Percentiles rank a stretch among this genome's conserved stretches.
Evolutionary conservation across 2,888 invertebrate genomes (phyloP).

Genomic region (Acanthosoma haemorrhoidale): DNA sequence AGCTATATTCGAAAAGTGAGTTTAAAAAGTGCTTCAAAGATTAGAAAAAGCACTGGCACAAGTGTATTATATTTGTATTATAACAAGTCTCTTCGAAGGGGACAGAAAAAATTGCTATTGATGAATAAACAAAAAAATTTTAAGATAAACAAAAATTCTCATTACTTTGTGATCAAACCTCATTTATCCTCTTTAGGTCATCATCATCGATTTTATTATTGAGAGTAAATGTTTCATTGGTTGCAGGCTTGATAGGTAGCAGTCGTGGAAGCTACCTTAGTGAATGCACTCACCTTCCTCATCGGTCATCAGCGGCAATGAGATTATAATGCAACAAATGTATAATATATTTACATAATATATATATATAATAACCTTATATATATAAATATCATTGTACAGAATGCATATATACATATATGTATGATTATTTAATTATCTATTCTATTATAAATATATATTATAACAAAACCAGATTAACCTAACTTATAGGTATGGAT

Average conservation of each 20-base stretch:
- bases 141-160: too few relatives aligned
- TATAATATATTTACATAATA: not conserved
- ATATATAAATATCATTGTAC: not conserved
- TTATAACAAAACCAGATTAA: constrained; percentile 2
- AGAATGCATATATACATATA: not conserved
- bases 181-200: too few relatives aligned
- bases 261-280: constrained; percentile 23
- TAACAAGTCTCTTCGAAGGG: too few relatives aligned
- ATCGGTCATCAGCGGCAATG: not conserved
- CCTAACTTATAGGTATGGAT: not conserved
- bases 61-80: too few relatives aligned
- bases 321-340: not conserved
- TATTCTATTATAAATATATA: not conserved
- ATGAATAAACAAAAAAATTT: too few relatives aligned
- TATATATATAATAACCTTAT: not conserved
- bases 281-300: not conserved
- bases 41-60: too few relatives aligned
- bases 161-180: too few relatives aligned
- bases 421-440: not conserved
- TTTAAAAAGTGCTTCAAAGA: too few relatives aligned
- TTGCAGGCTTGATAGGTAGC: constrained; percentile 37
- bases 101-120: too few relatives aligned
- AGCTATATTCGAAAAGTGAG: too few relatives aligned
- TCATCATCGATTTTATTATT: too few relatives aligned
- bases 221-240: not conserved